Base-by-base conservation (phyloP, 2,113 vertebrate genomes). In the Arenaria interpres region DNA sequence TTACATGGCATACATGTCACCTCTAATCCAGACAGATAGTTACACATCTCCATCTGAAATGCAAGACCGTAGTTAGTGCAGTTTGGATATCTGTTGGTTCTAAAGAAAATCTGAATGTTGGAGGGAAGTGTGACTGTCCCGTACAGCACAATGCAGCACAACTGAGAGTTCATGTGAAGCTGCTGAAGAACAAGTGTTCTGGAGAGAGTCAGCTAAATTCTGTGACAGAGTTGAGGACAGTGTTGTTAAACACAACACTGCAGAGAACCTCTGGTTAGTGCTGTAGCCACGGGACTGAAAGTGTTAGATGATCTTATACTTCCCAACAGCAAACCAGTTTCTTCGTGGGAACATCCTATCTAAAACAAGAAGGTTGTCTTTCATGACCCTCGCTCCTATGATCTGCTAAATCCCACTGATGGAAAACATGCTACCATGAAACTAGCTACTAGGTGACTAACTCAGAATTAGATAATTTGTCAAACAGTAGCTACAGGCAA, bases 241-340 rank as follows among this genome's bases (percentile, higher is more conserved):
- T 46, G 17, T n/a, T 66, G 22, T 75, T 53, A 51, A 78, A 85
- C 45, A 35, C 35, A 73, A 1, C 28, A 22, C 57, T 53, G 18
- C 14, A 48, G 53, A 8, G 37, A 7, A 51, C 20, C 14, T 83
- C 24, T 67, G 14, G 19, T 83, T 37, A 50, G 17, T n/a, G 59
- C 37, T 83, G 59, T 45, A 83, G 76, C n/a, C 25, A 16, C 1
- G 2, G 32, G 22, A 33, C 35, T 75, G 56, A 62, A 67, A 77
- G 43, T 4, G 0, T 18, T 79, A 32, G 27, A 32, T 77, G n/a
- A 33, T 51, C 33, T 56, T 0, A 0, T 1, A 2, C 51, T 74
- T 89, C 19, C 30, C 30, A 64, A 4, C 21, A 78, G 54, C 7
- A 5, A 80, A n/a, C 24, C n/a, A n/a, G 7, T 41, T 83, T 59